phyloP scores from a whole-genome alignment of 2,797 vertebrate species.

The Pseudomugil tenellus region DNA sequence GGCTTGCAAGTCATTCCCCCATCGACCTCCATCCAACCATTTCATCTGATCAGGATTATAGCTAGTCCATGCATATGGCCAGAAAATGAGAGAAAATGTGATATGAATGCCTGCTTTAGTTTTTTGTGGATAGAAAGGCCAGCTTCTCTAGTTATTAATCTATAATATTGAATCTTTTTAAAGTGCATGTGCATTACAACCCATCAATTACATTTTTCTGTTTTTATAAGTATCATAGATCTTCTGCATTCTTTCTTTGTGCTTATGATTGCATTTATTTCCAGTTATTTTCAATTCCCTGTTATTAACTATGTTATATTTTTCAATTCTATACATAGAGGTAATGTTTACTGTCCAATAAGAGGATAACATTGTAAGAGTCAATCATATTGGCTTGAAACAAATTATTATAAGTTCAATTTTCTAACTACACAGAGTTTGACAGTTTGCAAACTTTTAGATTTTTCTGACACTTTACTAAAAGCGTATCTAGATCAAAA shows the following conservation, averaged over 20 bases:
- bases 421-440: neutral
- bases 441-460: conserved; percentile 8
- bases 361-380: neutral
- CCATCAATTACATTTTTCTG: conserved; percentile 61
- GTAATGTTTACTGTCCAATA: neutral
- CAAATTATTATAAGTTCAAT: conserved; percentile 7
- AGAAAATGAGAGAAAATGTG: conserved; percentile 45
- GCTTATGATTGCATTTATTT: conserved; percentile 15
- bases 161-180: conserved; percentile 24
- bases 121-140: conserved; percentile 42
- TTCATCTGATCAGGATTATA: conserved; percentile 79
- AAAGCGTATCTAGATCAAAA: conserved; percentile 12
- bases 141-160: conserved; percentile 65
- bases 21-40: conserved; percentile 83
- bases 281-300: neutral
- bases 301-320: too few relatives aligned
- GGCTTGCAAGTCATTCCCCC: conserved; percentile 87
- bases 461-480: conserved; percentile 20
- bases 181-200: conserved; percentile 61
- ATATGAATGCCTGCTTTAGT: conserved; percentile 35
- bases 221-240: conserved; percentile 15
- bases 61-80: conserved; percentile 66
- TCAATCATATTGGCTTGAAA: conserved; percentile 19
- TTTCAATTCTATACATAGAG: neutral
- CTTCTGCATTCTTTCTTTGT: conserved; percentile 28